Evolutionary conservation across 2,888 invertebrate species (phyloP).

Genomic region (Aleiodes alternator): DNA sequence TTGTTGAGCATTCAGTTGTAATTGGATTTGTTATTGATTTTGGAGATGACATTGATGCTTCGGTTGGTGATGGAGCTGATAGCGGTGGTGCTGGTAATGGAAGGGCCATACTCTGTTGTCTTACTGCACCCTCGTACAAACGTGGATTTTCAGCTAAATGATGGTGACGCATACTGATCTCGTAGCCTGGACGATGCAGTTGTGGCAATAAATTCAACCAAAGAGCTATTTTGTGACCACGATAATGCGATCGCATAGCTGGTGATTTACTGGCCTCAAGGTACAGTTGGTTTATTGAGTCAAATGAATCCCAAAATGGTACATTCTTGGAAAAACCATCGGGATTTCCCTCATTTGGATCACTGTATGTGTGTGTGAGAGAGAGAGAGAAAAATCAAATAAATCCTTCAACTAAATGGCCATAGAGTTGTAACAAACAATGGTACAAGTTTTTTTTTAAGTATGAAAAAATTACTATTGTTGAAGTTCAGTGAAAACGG

Average conservation of each 20-base stretch:
- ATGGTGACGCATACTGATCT: conserved; percentile 91
- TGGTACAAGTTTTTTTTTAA: conserved; percentile 30
- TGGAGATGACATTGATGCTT: conserved; percentile 71
- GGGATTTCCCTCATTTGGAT: conserved; percentile 80
- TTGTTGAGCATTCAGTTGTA: conserved; percentile 86
- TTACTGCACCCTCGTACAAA: conserved; percentile 82
- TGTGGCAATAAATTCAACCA: conserved; percentile 95
- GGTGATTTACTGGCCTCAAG: conserved; percentile 79
- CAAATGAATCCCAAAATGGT: conserved; percentile 93
- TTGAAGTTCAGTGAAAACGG: conserved; percentile 34
- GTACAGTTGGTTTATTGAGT: conserved; percentile 92
- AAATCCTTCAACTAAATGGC: conserved; percentile 11
- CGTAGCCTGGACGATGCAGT: conserved; percentile 90
- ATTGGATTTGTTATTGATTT: conserved; percentile 77
- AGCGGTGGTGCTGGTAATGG: conserved; percentile 78
- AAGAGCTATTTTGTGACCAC: conserved; percentile 94
- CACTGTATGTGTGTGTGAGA: conserved; percentile 75
- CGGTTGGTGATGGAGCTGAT: conserved; percentile 76
- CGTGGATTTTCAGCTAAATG: conserved; percentile 84
- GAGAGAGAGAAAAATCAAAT: conserved; percentile 13
- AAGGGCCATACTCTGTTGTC: conserved; percentile 84
- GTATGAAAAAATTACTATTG: conserved; percentile 45
- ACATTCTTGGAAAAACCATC: conserved; percentile 76
- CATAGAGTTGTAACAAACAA: not conserved
- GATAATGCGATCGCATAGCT: conserved; percentile 92